phyloP scores from a whole-genome alignment of 2,888 invertebrate genomes.

The Lasioglossum marginatum region DNA sequence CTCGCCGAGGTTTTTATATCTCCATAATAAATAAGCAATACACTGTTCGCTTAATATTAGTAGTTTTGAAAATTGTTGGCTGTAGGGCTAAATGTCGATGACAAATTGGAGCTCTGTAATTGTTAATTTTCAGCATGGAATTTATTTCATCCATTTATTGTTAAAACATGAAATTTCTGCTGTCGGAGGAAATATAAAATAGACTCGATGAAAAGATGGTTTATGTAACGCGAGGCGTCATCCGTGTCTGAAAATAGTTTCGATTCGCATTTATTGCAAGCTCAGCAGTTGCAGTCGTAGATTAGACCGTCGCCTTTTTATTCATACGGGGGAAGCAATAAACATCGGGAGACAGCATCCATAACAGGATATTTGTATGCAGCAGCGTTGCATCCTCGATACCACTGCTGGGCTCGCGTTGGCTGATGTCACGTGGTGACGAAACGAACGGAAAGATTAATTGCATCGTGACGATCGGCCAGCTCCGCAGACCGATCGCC shows the following conservation, averaged over 20 bases:
- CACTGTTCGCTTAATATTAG: background rate
- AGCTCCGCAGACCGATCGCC: background rate
- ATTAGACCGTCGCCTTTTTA: background rate
- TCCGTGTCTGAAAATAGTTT: background rate
- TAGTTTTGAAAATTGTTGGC: background rate
- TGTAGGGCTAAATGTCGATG: too few species aligned
- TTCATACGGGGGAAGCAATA: background rate
- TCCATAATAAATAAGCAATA: background rate
- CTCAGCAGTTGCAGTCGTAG: background rate
- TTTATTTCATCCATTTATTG: background rate
- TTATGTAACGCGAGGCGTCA: background rate
- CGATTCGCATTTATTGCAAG: background rate
- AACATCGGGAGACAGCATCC: background rate
- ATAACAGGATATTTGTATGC: constrained; percentile 4
- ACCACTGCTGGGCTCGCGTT: constrained; percentile 14
- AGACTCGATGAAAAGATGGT: background rate
- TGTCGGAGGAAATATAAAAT: background rate
- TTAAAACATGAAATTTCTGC: background rate
- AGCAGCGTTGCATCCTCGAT: background rate
- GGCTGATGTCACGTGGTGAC: constrained; percentile 30
- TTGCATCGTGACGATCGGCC: constrained; percentile 14
- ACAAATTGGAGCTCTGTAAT: background rate
- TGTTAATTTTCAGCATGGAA: background rate
- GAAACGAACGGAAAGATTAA: constrained; percentile 14
- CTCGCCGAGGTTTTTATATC: background rate